Conservation (phyloP, 1,140 invertebrate genomes). For the Brachionus calyciflorus region DNA sequence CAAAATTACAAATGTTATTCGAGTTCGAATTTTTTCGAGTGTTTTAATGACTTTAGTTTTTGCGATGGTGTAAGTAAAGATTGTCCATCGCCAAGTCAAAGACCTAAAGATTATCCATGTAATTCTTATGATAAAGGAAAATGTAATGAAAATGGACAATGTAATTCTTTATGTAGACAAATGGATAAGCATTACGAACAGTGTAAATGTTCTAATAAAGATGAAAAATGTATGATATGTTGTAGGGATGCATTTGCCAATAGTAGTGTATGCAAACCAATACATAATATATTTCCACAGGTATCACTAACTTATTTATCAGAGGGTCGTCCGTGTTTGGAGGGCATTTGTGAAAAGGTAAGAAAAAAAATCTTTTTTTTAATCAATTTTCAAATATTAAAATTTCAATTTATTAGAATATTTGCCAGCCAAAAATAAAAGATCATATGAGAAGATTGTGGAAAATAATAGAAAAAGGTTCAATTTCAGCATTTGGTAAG, state of each 20-base stretch:
- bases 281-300: background rate
- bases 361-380: background rate
- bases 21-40: constrained; percentile 56
- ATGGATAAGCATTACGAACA: constrained; percentile 37
- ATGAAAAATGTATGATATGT: constrained; percentile 82
- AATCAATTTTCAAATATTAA: background rate
- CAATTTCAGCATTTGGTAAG: constrained; percentile 78
- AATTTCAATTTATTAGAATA: constrained; percentile 65
- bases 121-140: constrained; percentile 56
- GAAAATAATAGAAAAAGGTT: constrained; percentile 93
- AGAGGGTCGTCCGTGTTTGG: constrained; percentile 23
- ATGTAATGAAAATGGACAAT: constrained; percentile 6
- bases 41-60: constrained; percentile 28
- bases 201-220: constrained; percentile 73
- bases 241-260: constrained; percentile 68
- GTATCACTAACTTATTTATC: background rate
- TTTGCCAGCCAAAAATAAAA: constrained; percentile 87
- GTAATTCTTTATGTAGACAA: constrained; percentile 30
- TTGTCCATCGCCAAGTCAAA: constrained; percentile 77
- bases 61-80: constrained; percentile 70
- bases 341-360: constrained; percentile 46
- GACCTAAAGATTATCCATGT: constrained; percentile 79
- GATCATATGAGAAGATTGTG: constrained; percentile 90
- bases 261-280: constrained; percentile 6
- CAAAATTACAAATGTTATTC: constrained; percentile 68